Base-by-base conservation (phyloP, 2,888 invertebrate species). In the Unio pictorum region DNA sequence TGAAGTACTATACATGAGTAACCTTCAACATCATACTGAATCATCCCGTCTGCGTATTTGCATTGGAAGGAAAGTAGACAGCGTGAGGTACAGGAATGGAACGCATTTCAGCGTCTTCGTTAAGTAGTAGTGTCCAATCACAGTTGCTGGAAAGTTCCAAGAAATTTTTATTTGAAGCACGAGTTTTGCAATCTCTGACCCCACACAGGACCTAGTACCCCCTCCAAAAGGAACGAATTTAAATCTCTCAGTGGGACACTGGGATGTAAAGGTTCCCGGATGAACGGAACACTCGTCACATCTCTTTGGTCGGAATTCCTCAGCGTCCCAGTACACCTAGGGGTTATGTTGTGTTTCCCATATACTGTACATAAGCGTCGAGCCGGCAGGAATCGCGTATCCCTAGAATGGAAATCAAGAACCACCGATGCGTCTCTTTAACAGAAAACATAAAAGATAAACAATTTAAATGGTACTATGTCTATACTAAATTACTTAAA, bases 361-460 rank as follows among this genome's bases (percentile, higher is more conserved):
- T n/a, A 78, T 78, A n/a, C 79, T 77, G 55, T 64, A 70, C 15
- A 74, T 71, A 11, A 80, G 60, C 5, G 73, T 74, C 79, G 78
- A 80, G 55, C 71, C 77, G 61, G 73, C 71, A 34, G 79, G 79
- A 62, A 80, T 75, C 30, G 71, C 68, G 55, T 73, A 80, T 4
- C 73, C 74, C 79, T 80, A 59, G 11, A 45, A 45, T 11, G 11
- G 45, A 45, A 45, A 45, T 45, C 11, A 11, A 45, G 2, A 45
- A 45, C 11, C 45, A 45, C 45, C 11, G 8, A 45, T 45, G 45
- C 45, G 8, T 45, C 11, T 45, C 45, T 45, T 45, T 11, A 45
- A 45, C 11, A 11, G 45, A 45, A 45, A 45, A 7, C 45, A 45
- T 45, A 11, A 45, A 23, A 11, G 11, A 3, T 45, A 11, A 45